Base-by-base conservation (phyloP, 1,140 invertebrate species). In the Anastrepha obliqua region DNA sequence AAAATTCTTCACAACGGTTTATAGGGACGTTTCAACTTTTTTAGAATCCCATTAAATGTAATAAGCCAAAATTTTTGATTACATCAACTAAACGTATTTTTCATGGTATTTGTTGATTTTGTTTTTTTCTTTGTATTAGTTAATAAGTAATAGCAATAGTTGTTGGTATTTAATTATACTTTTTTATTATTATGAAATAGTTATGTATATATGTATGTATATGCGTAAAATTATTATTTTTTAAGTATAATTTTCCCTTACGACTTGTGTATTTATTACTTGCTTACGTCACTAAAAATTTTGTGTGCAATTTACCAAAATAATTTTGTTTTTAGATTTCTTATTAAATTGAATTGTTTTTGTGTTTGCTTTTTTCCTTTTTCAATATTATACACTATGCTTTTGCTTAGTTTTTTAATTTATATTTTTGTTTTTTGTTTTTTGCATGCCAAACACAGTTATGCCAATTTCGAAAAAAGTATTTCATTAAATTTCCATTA, bases 71-170 rank as follows among this genome's bases (percentile, higher is more conserved):
- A 58, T 81, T 29, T 74, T 5, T 0, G 7, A n/a, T 74, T 81
- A 55, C 55, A 20, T 20, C 47, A 81, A 81, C 74, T 81, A 81
- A 81, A 81, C 20, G n/a, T 51, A n/a, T 81, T 55, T 55, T 47
- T 42, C 67, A 7, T 17, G 39, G 8, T 81, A 81, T 81, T 47
- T 55, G 44, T 74, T 29, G 29, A n/a, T n/a, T n/a, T 29, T 29
- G 29, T 29, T 29, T 29, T 29, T 9, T 81, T 44, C 20, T n/a
- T n/a, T 51, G 51, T n/a, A 81, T 20, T 81, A 81, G 74, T 81
- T 81, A 55, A 81, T 81, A 81, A 20, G 47, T 81, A 81, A 81
- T 47, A 81, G 67, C 39, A 70, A 55, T 81, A 81, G 7, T 81
- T 81, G n/a, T 55, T 55, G 74, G 47, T 81, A 81, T 81, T 81